These are phyloP conservation scores for Silurus lanzhouensis DNA, from an alignment of 2,797 vertebrate species.

Conservation along the genomic window DNA sequence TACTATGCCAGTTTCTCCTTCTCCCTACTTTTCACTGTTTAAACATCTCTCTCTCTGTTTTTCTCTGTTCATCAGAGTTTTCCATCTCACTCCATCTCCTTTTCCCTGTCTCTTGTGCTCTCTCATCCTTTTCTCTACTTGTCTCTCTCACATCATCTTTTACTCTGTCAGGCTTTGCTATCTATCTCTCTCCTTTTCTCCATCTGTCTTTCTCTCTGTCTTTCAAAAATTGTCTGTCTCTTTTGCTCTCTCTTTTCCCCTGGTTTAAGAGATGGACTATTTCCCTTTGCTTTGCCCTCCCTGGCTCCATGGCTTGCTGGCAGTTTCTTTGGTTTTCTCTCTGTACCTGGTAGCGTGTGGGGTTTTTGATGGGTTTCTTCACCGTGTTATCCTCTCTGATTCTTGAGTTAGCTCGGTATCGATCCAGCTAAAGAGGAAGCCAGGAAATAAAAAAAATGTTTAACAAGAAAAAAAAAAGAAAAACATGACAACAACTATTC, in stretches of 20 bases:
- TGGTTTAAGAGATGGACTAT: not conserved
- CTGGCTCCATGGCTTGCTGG: constrained; percentile 5
- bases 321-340: constrained; percentile 32
- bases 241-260: not conserved
- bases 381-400: constrained; percentile 81
- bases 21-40: not conserved
- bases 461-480: not conserved
- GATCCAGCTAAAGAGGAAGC: constrained; percentile 78
- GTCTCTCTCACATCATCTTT: not conserved
- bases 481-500: not conserved
- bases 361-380: constrained; percentile 86
- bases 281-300: not conserved
- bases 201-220: not conserved
- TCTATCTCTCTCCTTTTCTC: not conserved
- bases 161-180: not conserved
- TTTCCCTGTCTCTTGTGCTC: too few relatives aligned
- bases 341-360: constrained; percentile 91
- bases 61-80: too few relatives aligned
- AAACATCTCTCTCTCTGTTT: not conserved
- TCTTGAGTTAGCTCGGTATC: constrained; percentile 77
- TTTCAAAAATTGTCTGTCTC: not conserved
- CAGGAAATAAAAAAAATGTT: not conserved
- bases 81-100: too few relatives aligned
- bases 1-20: not conserved
- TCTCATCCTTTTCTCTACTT: not conserved